These are phyloP conservation scores for Chrysolina haemoptera DNA, from an alignment of 2,888 invertebrate species.

Conservation along the genomic window DNA sequence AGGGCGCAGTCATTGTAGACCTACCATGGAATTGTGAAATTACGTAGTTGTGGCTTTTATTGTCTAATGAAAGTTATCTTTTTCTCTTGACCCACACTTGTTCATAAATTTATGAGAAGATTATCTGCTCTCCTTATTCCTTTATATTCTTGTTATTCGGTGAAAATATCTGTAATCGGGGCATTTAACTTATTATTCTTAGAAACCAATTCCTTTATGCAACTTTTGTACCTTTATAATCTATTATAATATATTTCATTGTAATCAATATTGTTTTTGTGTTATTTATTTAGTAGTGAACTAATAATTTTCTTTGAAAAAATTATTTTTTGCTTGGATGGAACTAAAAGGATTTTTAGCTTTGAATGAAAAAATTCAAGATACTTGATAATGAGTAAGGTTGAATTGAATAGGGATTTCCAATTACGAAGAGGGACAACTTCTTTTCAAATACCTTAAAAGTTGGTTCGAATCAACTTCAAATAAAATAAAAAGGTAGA, in stretches of 20 bases:
- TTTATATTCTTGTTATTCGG: constrained; percentile 14
- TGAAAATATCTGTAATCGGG: constrained; percentile 6
- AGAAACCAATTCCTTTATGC: not conserved
- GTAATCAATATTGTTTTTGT: not conserved
- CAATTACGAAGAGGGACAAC: no score
- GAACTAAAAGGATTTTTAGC: no score
- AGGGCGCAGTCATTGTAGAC: not conserved
- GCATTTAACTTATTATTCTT: constrained; percentile 16
- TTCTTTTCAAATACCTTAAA: no score
- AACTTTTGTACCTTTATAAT: constrained; percentile 21
- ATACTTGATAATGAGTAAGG: no score
- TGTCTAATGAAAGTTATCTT: not conserved
- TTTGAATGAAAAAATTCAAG: no score
- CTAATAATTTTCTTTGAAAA: no score
- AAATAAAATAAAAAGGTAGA: no score
- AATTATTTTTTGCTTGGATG: no score
- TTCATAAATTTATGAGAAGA: not conserved
- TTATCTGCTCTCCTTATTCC: not conserved
- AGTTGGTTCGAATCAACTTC: no score
- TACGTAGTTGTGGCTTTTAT: not conserved
- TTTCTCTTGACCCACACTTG: not conserved
- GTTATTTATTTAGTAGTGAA: not conserved
- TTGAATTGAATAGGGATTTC: no score
- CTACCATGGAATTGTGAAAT: not conserved
- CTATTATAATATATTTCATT: constrained; percentile 12